phyloP scores from a whole-genome alignment of 2,797 vertebrate genomes.

The Diceros bicornis region DNA sequence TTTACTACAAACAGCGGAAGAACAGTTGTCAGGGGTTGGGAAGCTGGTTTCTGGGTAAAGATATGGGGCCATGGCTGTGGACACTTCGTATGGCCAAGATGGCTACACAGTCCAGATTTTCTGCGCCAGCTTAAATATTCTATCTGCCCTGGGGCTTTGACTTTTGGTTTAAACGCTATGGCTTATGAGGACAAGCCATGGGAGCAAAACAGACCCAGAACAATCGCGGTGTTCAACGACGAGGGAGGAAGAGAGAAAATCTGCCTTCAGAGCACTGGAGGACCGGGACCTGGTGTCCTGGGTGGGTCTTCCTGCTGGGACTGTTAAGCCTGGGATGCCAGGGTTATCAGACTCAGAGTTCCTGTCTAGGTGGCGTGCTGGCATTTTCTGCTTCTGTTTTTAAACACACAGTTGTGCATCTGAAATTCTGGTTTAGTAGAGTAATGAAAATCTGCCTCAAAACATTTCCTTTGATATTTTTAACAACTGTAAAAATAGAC shows the following conservation, averaged over 20 bases:
- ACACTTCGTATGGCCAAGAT: background rate
- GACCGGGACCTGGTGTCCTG: accelerated
- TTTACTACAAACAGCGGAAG: background rate
- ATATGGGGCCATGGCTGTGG: background rate
- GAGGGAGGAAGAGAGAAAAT: background rate
- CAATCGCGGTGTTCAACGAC: accelerated
- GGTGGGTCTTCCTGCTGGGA: background rate
- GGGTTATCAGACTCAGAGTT: accelerated
- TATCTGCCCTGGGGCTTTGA: background rate
- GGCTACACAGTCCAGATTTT: background rate
- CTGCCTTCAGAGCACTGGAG: background rate
- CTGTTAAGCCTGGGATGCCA: accelerated
- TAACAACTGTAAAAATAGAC: constrained; percentile 56
- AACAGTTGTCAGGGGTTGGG: background rate
- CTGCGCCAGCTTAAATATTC: background rate
- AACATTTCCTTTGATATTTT: constrained; percentile 71
- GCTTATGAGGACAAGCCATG: background rate
- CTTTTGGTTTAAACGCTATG: background rate
- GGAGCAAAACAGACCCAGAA: background rate
- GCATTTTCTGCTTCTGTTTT: constrained; percentile 54
- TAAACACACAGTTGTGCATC: constrained; percentile 8
- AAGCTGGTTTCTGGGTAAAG: background rate
- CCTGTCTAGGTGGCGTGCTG: background rate
- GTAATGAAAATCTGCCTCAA: constrained; percentile 29
- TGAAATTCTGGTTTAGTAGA: background rate